Conservation (phyloP, 2,888 invertebrate species). For the Scaptomyza flava region DNA sequence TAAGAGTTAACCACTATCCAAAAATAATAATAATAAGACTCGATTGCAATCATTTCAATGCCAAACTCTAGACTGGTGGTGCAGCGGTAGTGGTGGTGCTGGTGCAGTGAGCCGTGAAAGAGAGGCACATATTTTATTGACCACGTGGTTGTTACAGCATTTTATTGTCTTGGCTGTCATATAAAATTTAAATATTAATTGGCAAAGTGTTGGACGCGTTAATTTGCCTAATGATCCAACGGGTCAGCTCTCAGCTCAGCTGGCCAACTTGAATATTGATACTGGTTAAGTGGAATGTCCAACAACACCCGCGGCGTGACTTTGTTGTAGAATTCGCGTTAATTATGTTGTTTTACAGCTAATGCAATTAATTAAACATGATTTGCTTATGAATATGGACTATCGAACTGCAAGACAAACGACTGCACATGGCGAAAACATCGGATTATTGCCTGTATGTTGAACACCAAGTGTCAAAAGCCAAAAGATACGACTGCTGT, state of each 20-base stretch:
- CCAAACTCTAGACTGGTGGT: conserved; percentile 38
- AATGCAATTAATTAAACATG: conserved; percentile 74
- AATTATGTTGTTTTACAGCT: conserved; percentile 76
- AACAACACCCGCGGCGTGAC: conserved; percentile 28
- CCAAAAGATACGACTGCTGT: conserved; percentile 11
- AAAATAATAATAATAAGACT: conserved; percentile 36
- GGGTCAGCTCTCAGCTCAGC: conserved; percentile 18
- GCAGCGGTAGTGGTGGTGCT: conserved; percentile 51
- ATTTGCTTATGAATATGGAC: conserved; percentile 59
- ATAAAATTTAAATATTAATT: conserved; percentile 66
- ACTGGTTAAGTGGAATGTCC: conserved; percentile 21
- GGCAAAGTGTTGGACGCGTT: conserved; percentile 43
- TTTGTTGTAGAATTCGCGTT: conserved; percentile 47
- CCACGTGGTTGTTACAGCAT: conserved; percentile 40
- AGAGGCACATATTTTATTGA: conserved; percentile 12
- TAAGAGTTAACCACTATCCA: conserved; percentile 25
- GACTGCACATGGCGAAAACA: conserved; percentile 14
- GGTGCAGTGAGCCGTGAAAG: conserved; percentile 19
- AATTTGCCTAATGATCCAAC: conserved; percentile 71
- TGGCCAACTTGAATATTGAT: conserved; percentile 7
- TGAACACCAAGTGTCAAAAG: conserved; percentile 2
- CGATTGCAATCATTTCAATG: conserved; percentile 68
- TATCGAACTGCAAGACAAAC: conserved; percentile 27
- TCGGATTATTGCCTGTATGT: conserved; percentile 8
- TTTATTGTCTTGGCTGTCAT: conserved; percentile 53